Conservation (phyloP, 2,113 vertebrate genomes). For the Verasper variegatus region DNA sequence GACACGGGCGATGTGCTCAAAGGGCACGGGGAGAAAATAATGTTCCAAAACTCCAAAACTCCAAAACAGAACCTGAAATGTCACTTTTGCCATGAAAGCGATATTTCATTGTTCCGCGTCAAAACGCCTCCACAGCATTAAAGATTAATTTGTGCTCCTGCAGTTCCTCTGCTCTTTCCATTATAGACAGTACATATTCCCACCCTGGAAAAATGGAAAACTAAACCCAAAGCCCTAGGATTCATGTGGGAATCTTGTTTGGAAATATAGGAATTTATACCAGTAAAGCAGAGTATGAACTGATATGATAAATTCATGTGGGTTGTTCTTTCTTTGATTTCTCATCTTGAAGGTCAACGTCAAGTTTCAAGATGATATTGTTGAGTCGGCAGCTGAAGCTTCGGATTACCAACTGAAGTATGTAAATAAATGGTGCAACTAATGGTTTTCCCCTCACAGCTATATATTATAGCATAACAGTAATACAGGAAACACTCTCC, state of each 20-base stretch:
- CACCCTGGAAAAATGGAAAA: not conserved
- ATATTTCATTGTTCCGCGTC: conserved; percentile 32
- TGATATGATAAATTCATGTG: not conserved
- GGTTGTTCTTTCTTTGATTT: too few species aligned
- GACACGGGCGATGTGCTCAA: conserved; percentile 42
- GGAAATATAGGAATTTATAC: not conserved
- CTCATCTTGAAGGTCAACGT: too few species aligned
- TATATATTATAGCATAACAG: conserved; percentile 11
- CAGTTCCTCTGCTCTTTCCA: not conserved
- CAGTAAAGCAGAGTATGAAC: not conserved
- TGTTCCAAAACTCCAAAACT: conserved; percentile 22
- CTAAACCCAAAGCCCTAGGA: not conserved
- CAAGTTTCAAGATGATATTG: not conserved
- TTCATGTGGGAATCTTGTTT: not conserved
- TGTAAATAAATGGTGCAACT: conserved; percentile 6
- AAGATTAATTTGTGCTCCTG: not conserved
- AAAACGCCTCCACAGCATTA: conserved; percentile 18
- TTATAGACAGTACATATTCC: not conserved
- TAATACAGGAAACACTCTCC: conserved; percentile 43
- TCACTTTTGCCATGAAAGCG: conserved; percentile 40
- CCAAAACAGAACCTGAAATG: conserved; percentile 52
- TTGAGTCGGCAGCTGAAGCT: not conserved
- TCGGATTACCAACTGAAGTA: not conserved
- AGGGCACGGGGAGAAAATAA: conserved; percentile 38
- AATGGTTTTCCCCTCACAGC: not conserved